A percentile compares a stretch with the other conserved stretches of the same genome.
Conservation (phyloP, 64 coral and sea anemone genomes). For the Pocillopora damicornis region DNA sequence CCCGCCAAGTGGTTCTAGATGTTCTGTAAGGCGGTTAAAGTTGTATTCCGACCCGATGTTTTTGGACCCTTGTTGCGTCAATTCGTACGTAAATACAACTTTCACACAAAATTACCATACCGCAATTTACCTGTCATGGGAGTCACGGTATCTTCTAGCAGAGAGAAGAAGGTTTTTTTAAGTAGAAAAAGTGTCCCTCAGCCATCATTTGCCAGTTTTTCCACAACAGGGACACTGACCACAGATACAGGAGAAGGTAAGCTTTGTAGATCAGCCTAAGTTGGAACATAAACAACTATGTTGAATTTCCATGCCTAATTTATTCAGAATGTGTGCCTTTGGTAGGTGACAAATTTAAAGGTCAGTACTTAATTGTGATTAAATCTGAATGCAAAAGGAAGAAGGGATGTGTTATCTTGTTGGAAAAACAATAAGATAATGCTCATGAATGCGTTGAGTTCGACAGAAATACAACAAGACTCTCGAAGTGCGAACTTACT, state of each 20-base stretch:
- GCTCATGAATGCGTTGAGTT: too few relatives aligned
- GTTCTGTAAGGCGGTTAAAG: not conserved
- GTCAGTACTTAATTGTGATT: too few relatives aligned
- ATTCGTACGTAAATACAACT: not conserved
- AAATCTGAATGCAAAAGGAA: too few relatives aligned
- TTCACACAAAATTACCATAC: constrained; percentile 1
- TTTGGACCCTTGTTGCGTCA: not conserved
- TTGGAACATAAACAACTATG: not conserved
- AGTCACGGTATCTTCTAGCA: constrained; percentile 23
- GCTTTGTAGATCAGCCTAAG: not conserved
- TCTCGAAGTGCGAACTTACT: too few relatives aligned
- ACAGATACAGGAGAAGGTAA: constrained; percentile 36
- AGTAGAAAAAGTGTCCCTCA: constrained; percentile 11
- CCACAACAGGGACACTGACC: constrained; percentile 47
- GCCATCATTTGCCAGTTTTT: constrained; percentile 54
- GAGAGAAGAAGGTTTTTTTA: not conserved
- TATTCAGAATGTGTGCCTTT: not conserved
- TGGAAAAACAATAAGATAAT: too few relatives aligned
- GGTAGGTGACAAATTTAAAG: not conserved
- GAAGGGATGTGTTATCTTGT: too few relatives aligned
- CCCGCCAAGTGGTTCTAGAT: not conserved
- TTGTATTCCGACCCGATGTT: not conserved
- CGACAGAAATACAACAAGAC: too few relatives aligned
- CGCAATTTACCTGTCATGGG: constrained; percentile 13
- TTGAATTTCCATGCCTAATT: not conserved